Evolutionary conservation across 2,797 vertebrate species (phyloP), one percentile per base, ranked within the genome.

Genomic region (Toxotes lorentzi): DNA sequence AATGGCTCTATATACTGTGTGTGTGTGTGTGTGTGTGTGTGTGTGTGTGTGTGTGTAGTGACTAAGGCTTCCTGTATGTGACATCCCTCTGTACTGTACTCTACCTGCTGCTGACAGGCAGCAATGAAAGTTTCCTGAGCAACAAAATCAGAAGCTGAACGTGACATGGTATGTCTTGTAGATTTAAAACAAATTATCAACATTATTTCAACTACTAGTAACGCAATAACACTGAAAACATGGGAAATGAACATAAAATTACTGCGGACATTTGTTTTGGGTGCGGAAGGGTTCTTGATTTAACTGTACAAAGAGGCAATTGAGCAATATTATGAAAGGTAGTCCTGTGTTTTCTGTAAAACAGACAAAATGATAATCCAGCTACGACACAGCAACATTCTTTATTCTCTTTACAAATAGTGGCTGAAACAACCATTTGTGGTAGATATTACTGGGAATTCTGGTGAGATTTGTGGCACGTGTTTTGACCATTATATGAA

Each of bases 1-100:
- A 63, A 83, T 59, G 73, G 23, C 57, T 73, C 45, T 47, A 76
- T 70, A 62, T 61, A 64, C 50, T 79, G 61, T n/a, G 63, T 54
- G 61, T 65, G 19, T 2, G 5, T 50, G 41, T 73, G 54, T 40
- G 21, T 32, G 74, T 47, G 24, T 40, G 27, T 21, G 67, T 21
- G 60, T 71, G 54, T 53, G 50, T 35, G 56, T 65, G 68, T 48
- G 66, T 21, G 67, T 54, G 53, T 74, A 73, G 77, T 59, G 82
- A 73, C 58, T 78, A 40, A 60, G 47, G 66, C 71, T 82, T 78
- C 70, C 82, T 88, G 76, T 78, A 53, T 56, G 72, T 70, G 70
- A 81, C 70, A 7, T 69, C 32, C 16, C 34, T 43, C 32, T 48
- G 2, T 19, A 70, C 71, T 80, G 63, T 64, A 56, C 67, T 41